Conservation (phyloP, 2,113 vertebrate species). For the Mesembrinibis cayennensis region DNA sequence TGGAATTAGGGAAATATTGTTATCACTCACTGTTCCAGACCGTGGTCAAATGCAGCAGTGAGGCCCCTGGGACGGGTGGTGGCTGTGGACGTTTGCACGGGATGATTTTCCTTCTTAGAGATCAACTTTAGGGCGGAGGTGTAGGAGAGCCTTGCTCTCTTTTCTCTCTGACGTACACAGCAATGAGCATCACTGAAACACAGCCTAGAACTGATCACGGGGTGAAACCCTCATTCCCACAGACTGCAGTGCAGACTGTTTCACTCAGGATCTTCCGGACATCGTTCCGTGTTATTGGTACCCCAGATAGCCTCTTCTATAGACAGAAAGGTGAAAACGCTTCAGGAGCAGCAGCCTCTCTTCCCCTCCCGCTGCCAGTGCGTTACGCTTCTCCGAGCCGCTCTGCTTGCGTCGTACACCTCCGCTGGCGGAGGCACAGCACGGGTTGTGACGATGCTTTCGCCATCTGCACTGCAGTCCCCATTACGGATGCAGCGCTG, state of each 20-base stretch:
- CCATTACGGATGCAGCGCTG: constrained; percentile 62
- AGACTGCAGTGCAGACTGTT: background rate
- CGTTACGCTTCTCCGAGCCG: background rate
- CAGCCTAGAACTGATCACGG: background rate
- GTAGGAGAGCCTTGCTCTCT: background rate
- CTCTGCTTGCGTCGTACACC: background rate
- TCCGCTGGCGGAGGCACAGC: background rate
- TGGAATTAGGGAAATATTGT: background rate
- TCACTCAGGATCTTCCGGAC: background rate
- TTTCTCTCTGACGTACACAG: background rate
- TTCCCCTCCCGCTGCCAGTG: background rate
- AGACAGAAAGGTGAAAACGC: background rate
- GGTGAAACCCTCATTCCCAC: background rate
- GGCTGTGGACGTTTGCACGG: background rate
- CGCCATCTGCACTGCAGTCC: constrained; percentile 67
- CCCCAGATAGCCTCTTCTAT: background rate
- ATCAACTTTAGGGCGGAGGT: background rate
- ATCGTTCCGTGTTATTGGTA: fast-evolving
- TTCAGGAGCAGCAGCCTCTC: background rate
- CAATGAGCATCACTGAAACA: background rate
- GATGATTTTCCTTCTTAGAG: background rate
- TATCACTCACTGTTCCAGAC: background rate
- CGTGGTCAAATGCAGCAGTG: background rate
- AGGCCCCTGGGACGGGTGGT: background rate
- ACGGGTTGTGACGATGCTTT: background rate